Evolutionary conservation across 2,797 vertebrate genomes (phyloP).

Genomic region (Phoebastria nigripes): DNA sequence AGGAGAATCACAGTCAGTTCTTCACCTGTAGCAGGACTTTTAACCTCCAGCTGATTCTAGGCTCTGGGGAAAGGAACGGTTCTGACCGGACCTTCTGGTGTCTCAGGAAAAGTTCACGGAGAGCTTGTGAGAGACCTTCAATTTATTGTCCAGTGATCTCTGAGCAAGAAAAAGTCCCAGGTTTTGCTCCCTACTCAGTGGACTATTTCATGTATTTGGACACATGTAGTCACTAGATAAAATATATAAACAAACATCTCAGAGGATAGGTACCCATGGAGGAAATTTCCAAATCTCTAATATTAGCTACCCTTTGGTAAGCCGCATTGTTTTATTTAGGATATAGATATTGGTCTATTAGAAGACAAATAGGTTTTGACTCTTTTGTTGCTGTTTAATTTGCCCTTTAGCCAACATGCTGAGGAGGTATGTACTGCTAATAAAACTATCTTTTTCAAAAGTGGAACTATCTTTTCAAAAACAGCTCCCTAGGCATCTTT

Average conservation of each 20-base stretch:
- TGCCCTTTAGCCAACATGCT: not conserved
- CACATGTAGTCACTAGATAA: not conserved
- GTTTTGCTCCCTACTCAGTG: not conserved
- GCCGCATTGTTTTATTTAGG: not conserved
- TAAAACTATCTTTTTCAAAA: not conserved
- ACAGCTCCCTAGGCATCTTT: slow-evolving; percentile 18
- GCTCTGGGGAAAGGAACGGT: not conserved
- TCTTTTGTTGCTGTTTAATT: not conserved
- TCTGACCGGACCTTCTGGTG: not conserved
- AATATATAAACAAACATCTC: not conserved
- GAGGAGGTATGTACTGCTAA: not conserved
- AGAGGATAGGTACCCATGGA: not conserved
- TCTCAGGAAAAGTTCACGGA: not conserved
- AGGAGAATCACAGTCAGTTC: not conserved
- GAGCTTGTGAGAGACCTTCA: not conserved
- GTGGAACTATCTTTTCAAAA: not conserved
- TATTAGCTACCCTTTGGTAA: not conserved
- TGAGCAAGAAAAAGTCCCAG: not conserved
- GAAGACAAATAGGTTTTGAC: not conserved
- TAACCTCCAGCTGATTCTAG: not conserved
- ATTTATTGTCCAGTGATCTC: not conserved
- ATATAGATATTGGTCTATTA: not conserved
- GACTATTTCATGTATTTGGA: not conserved
- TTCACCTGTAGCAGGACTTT: not conserved
- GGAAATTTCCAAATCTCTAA: not conserved